Percentiles rank a stretch among this genome's conserved stretches.
Conservation (phyloP, 2,797 vertebrate genomes). For the Alectoris magna region DNA sequence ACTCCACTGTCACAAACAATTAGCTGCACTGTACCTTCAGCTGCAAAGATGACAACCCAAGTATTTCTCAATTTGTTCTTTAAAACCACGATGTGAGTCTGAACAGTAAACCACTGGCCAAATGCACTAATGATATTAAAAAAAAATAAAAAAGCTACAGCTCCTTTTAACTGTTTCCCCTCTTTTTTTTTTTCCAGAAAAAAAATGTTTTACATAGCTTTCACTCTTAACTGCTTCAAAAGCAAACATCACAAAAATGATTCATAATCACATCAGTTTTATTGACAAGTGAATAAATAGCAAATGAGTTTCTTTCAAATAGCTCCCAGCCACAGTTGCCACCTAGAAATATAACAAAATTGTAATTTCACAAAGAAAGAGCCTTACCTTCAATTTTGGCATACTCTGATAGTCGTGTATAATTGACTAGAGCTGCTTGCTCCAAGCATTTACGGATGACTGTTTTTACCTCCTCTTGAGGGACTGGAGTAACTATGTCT, state of each 20-base stretch:
- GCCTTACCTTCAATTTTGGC: conserved; percentile 98
- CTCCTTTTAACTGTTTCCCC: conserved; percentile 44
- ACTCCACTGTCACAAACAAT: conserved; percentile 50
- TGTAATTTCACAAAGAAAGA: conserved; percentile 68
- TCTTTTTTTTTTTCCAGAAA: conserved; percentile 30
- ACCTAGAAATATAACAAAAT: conserved; percentile 60
- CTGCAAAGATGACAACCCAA: conserved; percentile 65
- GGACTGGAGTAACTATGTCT: conserved; percentile 95
- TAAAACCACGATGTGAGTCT: conserved; percentile 32
- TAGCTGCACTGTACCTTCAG: conserved; percentile 53
- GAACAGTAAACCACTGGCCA: conserved; percentile 53
- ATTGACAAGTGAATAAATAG: conserved; percentile 47
- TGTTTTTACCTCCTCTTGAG: conserved; percentile 96
- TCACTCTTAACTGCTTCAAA: conserved; percentile 47
- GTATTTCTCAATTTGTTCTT: conserved; percentile 55
- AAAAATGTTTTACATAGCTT: not conserved
- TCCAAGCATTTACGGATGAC: conserved; percentile 98
- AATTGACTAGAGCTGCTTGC: conserved; percentile 97
- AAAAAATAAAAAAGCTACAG: not conserved
- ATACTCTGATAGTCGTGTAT: conserved; percentile 97
- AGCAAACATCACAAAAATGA: conserved; percentile 25
- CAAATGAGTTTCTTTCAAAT: conserved; percentile 58
- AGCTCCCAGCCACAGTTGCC: conserved; percentile 61
- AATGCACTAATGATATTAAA: conserved; percentile 21
- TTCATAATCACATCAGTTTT: conserved; percentile 55